These are phyloP conservation scores for Microchrysa polita DNA, from an alignment of 2,888 invertebrate species.

Conservation along the genomic window DNA sequence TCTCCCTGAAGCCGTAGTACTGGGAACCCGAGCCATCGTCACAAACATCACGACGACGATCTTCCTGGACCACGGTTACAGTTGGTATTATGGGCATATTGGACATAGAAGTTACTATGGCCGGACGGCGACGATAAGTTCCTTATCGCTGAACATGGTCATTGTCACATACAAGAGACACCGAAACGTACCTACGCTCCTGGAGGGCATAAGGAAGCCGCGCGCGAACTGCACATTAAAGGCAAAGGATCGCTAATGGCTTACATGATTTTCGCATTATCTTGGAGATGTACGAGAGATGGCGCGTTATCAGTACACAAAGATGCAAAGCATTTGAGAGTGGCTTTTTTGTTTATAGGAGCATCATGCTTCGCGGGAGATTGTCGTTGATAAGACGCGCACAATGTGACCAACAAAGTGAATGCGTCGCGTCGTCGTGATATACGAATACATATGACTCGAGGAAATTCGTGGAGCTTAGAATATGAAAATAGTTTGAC, in stretches of 20 bases:
- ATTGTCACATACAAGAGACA: slow-evolving; percentile 40
- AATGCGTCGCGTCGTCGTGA: neutral
- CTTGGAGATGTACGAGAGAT: slow-evolving; percentile 42
- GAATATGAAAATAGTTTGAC: no score
- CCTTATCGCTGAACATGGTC: slow-evolving; percentile 39
- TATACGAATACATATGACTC: no score
- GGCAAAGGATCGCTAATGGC: slow-evolving; percentile 43
- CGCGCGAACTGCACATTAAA: slow-evolving; percentile 22
- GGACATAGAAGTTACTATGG: slow-evolving; percentile 18
- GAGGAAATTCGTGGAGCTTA: no score
- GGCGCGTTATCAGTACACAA: slow-evolving; percentile 41
- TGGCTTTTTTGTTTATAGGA: slow-evolving; percentile 8
- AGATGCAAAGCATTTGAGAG: slow-evolving; percentile 26
- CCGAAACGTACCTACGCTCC: slow-evolving; percentile 5
- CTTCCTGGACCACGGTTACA: neutral
- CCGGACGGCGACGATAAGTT: slow-evolving; percentile 32
- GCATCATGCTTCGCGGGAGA: slow-evolving; percentile 4
- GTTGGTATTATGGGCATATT: neutral
- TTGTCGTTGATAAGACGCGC: slow-evolving; percentile 13
- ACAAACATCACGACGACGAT: neutral
- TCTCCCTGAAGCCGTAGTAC: neutral
- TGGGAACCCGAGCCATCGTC: neutral
- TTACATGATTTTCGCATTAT: slow-evolving; percentile 45
- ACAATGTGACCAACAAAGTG: slow-evolving; percentile 18
- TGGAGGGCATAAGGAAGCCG: slow-evolving; percentile 34